Percentiles rank a stretch among this genome's conserved stretches.
These are phyloP conservation scores for Hetaerina titia DNA, from an alignment of 2,888 invertebrate genomes.

Conservation along the genomic window DNA sequence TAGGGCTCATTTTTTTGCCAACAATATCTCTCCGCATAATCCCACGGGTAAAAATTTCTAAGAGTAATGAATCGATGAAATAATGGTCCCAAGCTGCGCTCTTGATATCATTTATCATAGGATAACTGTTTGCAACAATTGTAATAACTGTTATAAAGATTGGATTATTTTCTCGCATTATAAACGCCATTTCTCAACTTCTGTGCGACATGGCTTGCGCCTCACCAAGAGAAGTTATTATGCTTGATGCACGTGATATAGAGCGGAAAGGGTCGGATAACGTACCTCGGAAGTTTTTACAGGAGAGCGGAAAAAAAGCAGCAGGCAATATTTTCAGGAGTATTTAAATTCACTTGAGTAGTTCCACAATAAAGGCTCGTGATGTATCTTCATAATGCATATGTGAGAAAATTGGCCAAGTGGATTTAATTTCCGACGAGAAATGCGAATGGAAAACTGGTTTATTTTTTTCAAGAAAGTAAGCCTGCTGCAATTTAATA, in stretches of 20 bases:
- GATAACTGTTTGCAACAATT: constrained; percentile 20
- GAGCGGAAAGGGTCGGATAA: not conserved
- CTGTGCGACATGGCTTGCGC: not conserved
- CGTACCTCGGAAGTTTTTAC: not conserved
- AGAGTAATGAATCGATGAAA: not conserved
- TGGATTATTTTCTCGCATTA: not conserved
- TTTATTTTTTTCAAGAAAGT: not conserved
- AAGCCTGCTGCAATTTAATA: too few relatives aligned
- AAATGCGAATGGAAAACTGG: not conserved
- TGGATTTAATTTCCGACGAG: too few relatives aligned
- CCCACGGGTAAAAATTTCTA: not conserved
- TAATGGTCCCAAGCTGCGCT: not conserved
- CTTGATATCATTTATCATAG: not conserved
- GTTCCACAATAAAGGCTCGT: not conserved
- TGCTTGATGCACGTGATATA: not conserved
- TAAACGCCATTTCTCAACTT: not conserved
- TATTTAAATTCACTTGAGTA: not conserved
- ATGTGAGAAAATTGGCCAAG: not conserved
- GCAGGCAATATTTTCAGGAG: not conserved
- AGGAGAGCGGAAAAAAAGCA: not conserved
- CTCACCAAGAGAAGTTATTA: not conserved
- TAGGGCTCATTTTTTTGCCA: not conserved
- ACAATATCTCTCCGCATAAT: not conserved
- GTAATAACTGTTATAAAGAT: not conserved
- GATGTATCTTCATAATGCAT: not conserved